phyloP scores from a whole-genome alignment of 2,888 invertebrate genomes.

The Zaprionus obscuricornis region DNA sequence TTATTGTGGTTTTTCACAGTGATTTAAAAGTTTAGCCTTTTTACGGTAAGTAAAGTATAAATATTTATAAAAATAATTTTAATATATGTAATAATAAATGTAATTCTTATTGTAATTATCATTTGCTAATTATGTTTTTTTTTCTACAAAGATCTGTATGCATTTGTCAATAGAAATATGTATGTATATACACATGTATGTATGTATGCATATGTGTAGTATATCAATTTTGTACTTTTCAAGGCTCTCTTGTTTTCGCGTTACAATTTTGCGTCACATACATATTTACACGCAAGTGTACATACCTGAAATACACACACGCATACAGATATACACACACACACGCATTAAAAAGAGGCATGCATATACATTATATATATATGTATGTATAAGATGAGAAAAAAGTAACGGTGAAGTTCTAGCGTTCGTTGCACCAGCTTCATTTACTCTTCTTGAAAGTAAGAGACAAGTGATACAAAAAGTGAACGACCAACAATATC shows the following conservation, averaged over 20 bases:
- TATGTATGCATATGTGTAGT: slow-evolving; percentile 4
- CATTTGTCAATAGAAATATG: neutral
- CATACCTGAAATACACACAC: too few species aligned
- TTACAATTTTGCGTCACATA: too few species aligned
- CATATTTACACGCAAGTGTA: too few species aligned
- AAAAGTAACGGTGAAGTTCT: slow-evolving; percentile 39
- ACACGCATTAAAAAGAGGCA: neutral
- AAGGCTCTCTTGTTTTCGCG: too few species aligned
- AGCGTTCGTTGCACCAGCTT: slow-evolving; percentile 52
- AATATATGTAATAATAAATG: neutral
- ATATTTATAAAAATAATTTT: neutral
- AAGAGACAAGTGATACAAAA: slow-evolving; percentile 20
- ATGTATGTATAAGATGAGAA: neutral
- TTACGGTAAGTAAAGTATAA: neutral
- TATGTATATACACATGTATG: neutral
- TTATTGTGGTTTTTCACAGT: neutral
- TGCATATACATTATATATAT: neutral
- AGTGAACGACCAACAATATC: slow-evolving; percentile 51
- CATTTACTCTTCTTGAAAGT: neutral
- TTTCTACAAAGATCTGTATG: neutral
- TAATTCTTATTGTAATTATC: too few species aligned
- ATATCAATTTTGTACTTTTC: neutral
- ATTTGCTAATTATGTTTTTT: too few species aligned
- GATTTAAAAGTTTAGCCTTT: neutral
- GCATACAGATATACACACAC: too few species aligned